Evolutionary conservation across 2,797 vertebrate species (phyloP).

Genomic region (Schizothorax lantsangensis): DNA sequence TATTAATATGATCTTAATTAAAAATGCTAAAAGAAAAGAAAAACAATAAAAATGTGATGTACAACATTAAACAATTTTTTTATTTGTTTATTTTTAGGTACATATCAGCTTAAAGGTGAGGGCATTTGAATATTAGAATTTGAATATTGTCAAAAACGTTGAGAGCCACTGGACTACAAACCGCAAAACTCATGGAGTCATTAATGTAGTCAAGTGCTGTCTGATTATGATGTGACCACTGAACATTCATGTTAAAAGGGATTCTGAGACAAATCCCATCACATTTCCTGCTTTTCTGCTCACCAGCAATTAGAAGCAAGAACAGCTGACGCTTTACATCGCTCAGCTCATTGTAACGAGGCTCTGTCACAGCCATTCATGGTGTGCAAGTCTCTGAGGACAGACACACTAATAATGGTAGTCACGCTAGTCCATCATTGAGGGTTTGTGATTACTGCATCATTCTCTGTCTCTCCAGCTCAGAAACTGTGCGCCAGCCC

Average conservation of each 20-base stretch:
- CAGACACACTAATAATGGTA: slow-evolving; percentile 36
- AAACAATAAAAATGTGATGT: too few species aligned
- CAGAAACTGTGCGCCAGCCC: not conserved
- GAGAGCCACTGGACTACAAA: not conserved
- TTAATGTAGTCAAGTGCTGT: not conserved
- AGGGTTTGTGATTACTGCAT: slow-evolving; percentile 36
- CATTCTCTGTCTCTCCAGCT: slow-evolving; percentile 9
- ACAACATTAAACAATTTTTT: too few species aligned
- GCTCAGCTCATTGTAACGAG: slow-evolving; percentile 3
- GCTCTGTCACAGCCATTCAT: not conserved
- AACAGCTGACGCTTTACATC: not conserved
- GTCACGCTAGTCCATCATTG: slow-evolving; percentile 37
- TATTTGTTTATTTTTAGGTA: not conserved
- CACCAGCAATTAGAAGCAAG: slow-evolving; percentile 3
- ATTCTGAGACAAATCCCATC: slow-evolving; percentile 4
- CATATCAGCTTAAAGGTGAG: not conserved
- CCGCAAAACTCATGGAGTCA: not conserved
- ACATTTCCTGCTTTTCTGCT: slow-evolving; percentile 1
- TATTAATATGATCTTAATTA: not conserved
- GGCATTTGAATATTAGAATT: not conserved
- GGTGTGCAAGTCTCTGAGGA: slow-evolving; percentile 5
- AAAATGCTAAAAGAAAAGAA: not conserved
- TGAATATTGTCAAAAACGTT: not conserved
- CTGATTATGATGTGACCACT: not conserved
- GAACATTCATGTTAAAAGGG: not conserved